phyloP scores from a whole-genome alignment of 2,797 vertebrate species.

The Chloroceryle amazona region DNA sequence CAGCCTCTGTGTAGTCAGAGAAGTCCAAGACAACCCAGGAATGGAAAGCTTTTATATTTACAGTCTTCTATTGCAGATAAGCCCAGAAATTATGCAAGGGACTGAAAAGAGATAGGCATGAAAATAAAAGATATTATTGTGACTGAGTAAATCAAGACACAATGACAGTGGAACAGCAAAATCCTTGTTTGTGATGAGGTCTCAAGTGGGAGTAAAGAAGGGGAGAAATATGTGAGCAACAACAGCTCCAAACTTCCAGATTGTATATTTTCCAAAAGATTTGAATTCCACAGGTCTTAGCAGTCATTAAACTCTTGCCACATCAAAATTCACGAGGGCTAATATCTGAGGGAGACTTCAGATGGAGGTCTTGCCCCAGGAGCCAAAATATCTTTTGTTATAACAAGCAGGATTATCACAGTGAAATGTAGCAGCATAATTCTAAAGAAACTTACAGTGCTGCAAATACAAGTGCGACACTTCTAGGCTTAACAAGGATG shows the following conservation, averaged over 20 bases:
- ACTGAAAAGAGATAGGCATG: not conserved
- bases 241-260: not conserved
- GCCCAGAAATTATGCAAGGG: not conserved
- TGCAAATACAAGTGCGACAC: not conserved
- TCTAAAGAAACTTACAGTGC: not conserved
- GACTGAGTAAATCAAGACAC: not conserved
- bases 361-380: not conserved
- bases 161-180: not conserved
- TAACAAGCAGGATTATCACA: not conserved
- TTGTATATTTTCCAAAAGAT: not conserved
- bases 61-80: not conserved
- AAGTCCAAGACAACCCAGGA: not conserved
- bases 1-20: not conserved
- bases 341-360: not conserved
- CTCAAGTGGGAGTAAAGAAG: not conserved
- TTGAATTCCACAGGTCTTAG: not conserved
- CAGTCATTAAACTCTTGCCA: not conserved
- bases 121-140: not conserved
- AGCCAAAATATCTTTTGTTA: not conserved
- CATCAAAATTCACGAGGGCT: not conserved
- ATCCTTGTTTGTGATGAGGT: not conserved
- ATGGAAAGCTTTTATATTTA: not conserved
- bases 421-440: not conserved
- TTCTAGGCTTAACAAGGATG: not conserved
- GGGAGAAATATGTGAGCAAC: not conserved